phyloP scores from a whole-genome alignment of 1,140 invertebrate genomes.

The Drosophila tani region DNA sequence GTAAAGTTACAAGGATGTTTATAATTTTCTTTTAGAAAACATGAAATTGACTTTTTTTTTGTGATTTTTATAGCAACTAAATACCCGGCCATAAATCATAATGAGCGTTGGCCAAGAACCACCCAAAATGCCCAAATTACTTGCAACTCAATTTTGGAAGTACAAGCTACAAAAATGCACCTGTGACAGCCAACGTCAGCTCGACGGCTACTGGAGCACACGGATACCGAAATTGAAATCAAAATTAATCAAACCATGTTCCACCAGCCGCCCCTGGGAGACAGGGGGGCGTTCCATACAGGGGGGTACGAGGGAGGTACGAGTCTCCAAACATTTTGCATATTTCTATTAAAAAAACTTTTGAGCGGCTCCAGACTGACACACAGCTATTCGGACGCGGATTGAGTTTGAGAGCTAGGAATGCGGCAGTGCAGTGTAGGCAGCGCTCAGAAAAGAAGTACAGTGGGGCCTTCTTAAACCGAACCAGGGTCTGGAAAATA shows the following conservation, averaged over 20 bases:
- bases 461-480: background rate
- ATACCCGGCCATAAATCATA: constrained; percentile 22
- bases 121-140: constrained; percentile 26
- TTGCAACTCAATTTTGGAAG: constrained; percentile 38
- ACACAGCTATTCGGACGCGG: constrained; percentile 33
- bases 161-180: constrained; percentile 51
- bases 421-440: constrained; percentile 73
- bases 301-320: background rate
- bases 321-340: constrained; percentile 60
- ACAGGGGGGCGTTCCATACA: constrained; percentile 2
- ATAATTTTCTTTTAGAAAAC: background rate
- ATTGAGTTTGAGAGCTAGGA: constrained; percentile 48
- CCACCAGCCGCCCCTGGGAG: constrained; percentile 18
- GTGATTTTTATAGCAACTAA: no score
- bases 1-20: background rate
- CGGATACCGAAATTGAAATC: constrained; percentile 71
- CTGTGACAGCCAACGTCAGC: constrained; percentile 65
- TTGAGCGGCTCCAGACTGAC: constrained; percentile 46
- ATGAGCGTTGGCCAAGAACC: constrained; percentile 1
- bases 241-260: constrained; percentile 75
- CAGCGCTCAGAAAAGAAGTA: constrained; percentile 34
- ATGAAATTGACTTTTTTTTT: no score
- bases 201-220: constrained; percentile 60
- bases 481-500: background rate
- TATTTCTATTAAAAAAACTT: constrained; percentile 59